A percentile compares a stretch with the other conserved stretches of the same genome.
Evolutionary conservation across 2,888 invertebrate species (phyloP).

Genomic region (Alcis repandata): DNA sequence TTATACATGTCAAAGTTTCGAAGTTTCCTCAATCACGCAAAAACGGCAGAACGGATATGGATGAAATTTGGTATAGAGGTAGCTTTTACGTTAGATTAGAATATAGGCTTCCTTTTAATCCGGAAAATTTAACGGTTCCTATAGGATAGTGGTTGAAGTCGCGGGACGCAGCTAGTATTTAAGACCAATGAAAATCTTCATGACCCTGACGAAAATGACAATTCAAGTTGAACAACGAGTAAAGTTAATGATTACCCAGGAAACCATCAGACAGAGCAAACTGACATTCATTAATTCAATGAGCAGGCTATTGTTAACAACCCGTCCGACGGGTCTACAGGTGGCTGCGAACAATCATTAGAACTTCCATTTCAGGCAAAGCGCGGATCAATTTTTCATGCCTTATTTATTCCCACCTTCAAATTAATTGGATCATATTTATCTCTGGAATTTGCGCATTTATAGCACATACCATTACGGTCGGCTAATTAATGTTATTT

Average conservation of each 20-base stretch:
- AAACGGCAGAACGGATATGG: too few relatives aligned
- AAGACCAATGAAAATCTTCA: background rate
- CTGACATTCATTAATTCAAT: conserved; percentile 36
- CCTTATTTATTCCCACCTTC: conserved; percentile 44
- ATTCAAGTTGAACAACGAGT: conserved; percentile 12
- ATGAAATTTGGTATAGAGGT: too few relatives aligned
- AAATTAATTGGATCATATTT: conserved; percentile 37
- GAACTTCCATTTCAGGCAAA: conserved; percentile 42
- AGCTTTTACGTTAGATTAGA: too few relatives aligned
- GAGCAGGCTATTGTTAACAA: conserved; percentile 33
- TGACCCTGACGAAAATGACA: conserved; percentile 11
- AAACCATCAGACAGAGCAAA: conserved; percentile 33
- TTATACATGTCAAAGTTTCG: too few relatives aligned
- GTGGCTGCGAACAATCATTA: conserved; percentile 38
- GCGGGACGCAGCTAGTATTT: background rate
- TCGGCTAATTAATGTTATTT: conserved; percentile 49
- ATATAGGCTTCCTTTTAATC: too few relatives aligned
- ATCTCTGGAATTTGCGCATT: conserved; percentile 17
- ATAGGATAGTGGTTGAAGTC: too few relatives aligned
- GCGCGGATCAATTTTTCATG: conserved; percentile 42
- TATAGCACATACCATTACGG: conserved; percentile 26
- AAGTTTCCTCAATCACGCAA: too few relatives aligned
- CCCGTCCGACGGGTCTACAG: conserved; percentile 36
- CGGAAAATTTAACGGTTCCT: too few relatives aligned
- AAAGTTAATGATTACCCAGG: conserved; percentile 29